Evolutionary conservation across 2,888 invertebrate genomes (phyloP), one percentile per base, ranked within the genome.

Genomic region (Agrenia bidenticulata): DNA sequence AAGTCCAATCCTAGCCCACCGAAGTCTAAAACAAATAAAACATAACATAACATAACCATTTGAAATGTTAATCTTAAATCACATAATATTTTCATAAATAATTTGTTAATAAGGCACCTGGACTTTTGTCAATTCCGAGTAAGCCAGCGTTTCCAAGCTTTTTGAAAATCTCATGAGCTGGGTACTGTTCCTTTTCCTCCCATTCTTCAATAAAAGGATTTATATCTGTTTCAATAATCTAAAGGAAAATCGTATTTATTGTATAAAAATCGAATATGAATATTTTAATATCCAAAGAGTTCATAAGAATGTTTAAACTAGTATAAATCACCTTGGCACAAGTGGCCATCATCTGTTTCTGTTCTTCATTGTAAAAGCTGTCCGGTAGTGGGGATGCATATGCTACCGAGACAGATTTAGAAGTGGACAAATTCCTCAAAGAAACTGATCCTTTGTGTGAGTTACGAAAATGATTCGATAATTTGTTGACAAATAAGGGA

Each of bases 151-250:
- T 72, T 24, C 83, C 84, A 0, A 84, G 77, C 63, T 80, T 81
- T 73, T 83, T 83, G 77, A 84, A 83, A 11, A 84, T 79, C 67
- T 81, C 76, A 73, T 83, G 82, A 5, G 83, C 82, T 19, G 84
- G 84, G 77, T 82, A 84, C 42, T 75, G 70, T 49, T 79, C 80
- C 21, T 78, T 79, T 42, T 77, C 77, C 71, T 84, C 84, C 84
- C 84, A 84, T 75, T 82, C 77, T 59, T 82, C 81, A 9, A 84
- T 82, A 77, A 79, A 77, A 1, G 84, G 84, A 76, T 84, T 84
- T 56, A 84, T 82, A 41, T 84, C 82, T 63, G 78, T 79, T 17
- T 83, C 81, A 65, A 83, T 82, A 4, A 83, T 78, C 82, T 83
- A 65, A 37, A 74, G 70, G 70, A 63, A 63, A 32, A 54, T 54